Evolutionary conservation across 1,140 invertebrate species (phyloP), one percentile per base, ranked within the genome.

Genomic region (Hetaerina americana): DNA sequence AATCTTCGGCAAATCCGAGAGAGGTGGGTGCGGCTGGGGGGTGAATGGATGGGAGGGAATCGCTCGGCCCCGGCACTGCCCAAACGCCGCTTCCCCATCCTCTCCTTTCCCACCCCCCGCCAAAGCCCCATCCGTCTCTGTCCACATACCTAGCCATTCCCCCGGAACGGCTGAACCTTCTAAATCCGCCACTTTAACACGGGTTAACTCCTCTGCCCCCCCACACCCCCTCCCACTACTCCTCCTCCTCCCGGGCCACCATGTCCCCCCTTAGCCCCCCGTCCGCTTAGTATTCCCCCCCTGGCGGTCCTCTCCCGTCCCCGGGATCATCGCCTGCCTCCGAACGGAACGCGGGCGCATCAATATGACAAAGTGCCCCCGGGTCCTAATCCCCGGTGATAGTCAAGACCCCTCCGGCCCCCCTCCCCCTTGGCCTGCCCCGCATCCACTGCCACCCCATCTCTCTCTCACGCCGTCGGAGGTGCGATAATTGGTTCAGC

Each of bases 401-500:
- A 72, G 72, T 73, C n/a, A 73, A 73, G 72, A 71, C 70, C 70
- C 72, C 70, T 69, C 22, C 27, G n/a, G 22, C 22, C 40, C 26
- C 73, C 22, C 69, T 29, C 18, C 24, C 24, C 66, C 66, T 25
- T 67, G 24, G 24, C 18, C 26, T 67, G 66, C 18, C 66, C 18
- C 66, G 24, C 5, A 5, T 6, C 24, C 5, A 25, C 26, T 67
- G 10, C 26, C 1, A 3, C 3, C 25, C 26, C 2, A 57, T 28
- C 10, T 66, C 15, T 31, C 68, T 24, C 15, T 68, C 66, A 24
- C n/a, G 27, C 26, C n/a, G 24, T 24, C 24, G 26, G 26, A 49
- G 75, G 72, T 78, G 75, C 78, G 74, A 79, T 81, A 81, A 81
- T 81, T 81, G 80, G 80, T 79, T 81, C 80, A 81, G 80, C 79